Conservation (phyloP, 2,113 vertebrate genomes). For the Petrocephalus microphthalmus region DNA sequence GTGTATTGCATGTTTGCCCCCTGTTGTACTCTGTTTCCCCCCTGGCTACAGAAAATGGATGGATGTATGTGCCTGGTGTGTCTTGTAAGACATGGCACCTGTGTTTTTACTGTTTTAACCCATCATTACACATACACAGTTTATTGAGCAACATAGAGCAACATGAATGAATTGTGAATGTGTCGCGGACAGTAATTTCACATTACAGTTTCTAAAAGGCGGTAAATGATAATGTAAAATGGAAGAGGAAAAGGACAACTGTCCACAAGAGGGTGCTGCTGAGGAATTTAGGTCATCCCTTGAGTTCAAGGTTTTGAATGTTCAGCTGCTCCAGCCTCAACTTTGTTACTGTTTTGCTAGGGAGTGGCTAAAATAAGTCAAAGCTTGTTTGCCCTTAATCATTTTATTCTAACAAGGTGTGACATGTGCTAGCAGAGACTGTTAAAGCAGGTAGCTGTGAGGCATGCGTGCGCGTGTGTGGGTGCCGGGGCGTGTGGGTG, state of each 20-base stretch:
- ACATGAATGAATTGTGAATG: not conserved
- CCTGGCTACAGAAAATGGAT: not conserved
- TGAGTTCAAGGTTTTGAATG: not conserved
- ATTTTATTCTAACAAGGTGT: not conserved
- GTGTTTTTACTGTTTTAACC: not conserved
- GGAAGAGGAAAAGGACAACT: not conserved
- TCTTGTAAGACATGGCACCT: not conserved
- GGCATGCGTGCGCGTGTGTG: not conserved
- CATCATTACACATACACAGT: not conserved
- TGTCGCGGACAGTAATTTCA: not conserved
- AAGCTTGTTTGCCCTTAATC: not conserved
- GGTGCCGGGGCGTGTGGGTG: not conserved
- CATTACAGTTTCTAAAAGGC: not conserved
- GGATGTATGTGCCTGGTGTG: not conserved
- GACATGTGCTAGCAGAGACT: conserved; percentile 9
- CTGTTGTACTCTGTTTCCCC: too few relatives aligned
- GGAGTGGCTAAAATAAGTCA: not conserved
- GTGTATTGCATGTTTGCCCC: too few relatives aligned
- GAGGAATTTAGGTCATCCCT: not conserved
- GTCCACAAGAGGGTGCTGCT: not conserved
- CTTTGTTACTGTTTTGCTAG: not conserved
- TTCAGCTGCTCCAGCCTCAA: not conserved
- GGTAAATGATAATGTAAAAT: not conserved
- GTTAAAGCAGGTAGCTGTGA: not conserved
- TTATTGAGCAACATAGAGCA: not conserved